Evolutionary conservation across 2,888 invertebrate species (phyloP).

Genomic region (Sarcophaga caerulescens): DNA sequence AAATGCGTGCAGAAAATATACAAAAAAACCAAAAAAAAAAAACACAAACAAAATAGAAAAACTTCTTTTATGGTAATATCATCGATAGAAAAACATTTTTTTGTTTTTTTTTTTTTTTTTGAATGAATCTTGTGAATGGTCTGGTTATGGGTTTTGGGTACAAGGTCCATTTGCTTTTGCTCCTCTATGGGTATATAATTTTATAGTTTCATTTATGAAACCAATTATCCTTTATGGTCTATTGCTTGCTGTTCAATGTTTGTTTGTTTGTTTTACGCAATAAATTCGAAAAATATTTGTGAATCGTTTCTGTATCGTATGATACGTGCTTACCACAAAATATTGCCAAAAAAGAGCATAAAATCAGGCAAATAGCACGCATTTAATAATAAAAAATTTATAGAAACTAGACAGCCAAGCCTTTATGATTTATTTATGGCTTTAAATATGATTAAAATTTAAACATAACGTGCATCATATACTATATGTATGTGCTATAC

Average conservation of each 20-base stretch:
- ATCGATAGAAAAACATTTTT: no score
- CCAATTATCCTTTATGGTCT: slow-evolving; percentile 59
- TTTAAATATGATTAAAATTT: slow-evolving; percentile 58
- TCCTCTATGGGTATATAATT: slow-evolving; percentile 55
- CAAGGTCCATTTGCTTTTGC: slow-evolving; percentile 53
- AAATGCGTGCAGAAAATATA: background rate
- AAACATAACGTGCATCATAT: background rate
- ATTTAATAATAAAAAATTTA: slow-evolving; percentile 39
- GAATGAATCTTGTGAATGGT: background rate
- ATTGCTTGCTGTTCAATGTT: slow-evolving; percentile 10
- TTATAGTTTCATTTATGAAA: slow-evolving; percentile 66
- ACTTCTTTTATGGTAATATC: background rate
- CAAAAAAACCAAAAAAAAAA: background rate
- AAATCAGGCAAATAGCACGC: slow-evolving; percentile 50
- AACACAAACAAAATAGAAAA: background rate
- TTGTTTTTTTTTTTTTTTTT: background rate
- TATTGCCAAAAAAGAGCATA: slow-evolving; percentile 22
- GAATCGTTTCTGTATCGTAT: background rate
- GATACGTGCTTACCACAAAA: slow-evolving; percentile 54
- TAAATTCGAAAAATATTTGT: slow-evolving; percentile 10
- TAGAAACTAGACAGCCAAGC: slow-evolving; percentile 17
- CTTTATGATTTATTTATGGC: slow-evolving; percentile 57
- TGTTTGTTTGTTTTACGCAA: slow-evolving; percentile 14
- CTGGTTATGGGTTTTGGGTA: slow-evolving; percentile 25
- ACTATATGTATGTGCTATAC: background rate